Base-by-base conservation (phyloP, 92 coral and sea anemone genomes). In the Porites lobata region DNA sequence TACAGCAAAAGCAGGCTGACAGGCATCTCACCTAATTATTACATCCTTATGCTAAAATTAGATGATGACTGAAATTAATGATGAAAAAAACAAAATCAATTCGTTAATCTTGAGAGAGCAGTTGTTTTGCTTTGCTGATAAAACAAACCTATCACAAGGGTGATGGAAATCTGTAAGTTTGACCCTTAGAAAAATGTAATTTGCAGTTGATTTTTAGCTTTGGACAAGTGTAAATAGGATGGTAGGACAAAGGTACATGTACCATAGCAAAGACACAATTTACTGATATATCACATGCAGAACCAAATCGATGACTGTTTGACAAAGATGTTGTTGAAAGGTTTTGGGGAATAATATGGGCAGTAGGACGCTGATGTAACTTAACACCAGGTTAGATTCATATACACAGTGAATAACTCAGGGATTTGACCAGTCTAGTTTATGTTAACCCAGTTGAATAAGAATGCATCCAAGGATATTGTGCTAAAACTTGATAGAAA, bases 91-190 rank as follows among this genome's bases (percentile, higher is more conserved):
- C 53, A 69, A 69, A 19, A 11, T 47, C 17, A 65, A 24, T 17
- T 68, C 1, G 77, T 19, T 19, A 69, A 81, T 69, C 70, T 77
- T 81, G 13, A 56, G 56, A 69, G 77, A 69, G 66, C 86, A 81
- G 77, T 81, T 69, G 86, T 50, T 56, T 54, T 69, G 8, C 57
- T 11, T 59, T 50, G 1, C 77, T 70, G 86, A 81, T 81, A 69
- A 81, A 81, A 68, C 73, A 43, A 80, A 15, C 24, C 67, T 52
- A 80, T 80, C 85, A 81, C 54, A 18, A 26, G 12, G n/a, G n/a
- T n/a, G n/a, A n/a, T n/a, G n/a, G n/a, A n/a, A n/a, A 81, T 57
- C 77, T 69, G 20, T 10, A 8, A 19, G 78, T 75, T 51, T 13
- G 77, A n/a, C 7, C n/a, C 29, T 69, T 71, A n/a, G 1, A 70